A percentile compares a stretch with the other conserved stretches of the same genome.
These are phyloP conservation scores for Atta cephalotes DNA, from an alignment of 1,140 invertebrate species.

Conservation along the genomic window DNA sequence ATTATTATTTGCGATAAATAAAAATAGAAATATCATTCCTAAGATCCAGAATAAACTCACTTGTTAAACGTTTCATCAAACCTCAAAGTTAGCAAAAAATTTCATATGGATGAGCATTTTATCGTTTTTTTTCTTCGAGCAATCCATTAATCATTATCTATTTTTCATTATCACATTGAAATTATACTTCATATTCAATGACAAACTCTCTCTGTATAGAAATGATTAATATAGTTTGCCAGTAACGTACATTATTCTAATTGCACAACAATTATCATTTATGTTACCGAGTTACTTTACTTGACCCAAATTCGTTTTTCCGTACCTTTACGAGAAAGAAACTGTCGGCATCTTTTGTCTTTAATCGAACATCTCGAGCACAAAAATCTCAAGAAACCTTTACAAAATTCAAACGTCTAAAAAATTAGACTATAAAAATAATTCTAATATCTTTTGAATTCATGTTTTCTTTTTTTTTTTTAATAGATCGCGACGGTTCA, in stretches of 20 bases:
- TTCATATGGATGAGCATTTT: not conserved
- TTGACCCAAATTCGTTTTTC: not conserved
- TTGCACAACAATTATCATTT: constrained; percentile 23
- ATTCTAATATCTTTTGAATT: not conserved
- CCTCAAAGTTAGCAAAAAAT: not conserved
- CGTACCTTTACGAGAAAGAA: not conserved
- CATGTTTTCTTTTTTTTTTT: not conserved
- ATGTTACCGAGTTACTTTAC: not conserved
- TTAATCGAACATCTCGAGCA: not conserved
- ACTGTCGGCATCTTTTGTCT: not conserved
- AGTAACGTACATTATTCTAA: constrained; percentile 16
- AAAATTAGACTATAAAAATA: not conserved
- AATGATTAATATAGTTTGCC: not conserved
- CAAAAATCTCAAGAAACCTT: not conserved
- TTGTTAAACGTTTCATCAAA: not conserved
- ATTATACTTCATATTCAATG: not conserved
- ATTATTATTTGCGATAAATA: not conserved
- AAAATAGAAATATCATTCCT: not conserved
- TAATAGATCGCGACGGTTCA: not conserved
- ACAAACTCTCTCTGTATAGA: not conserved
- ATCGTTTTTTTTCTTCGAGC: not conserved
- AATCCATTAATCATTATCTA: not conserved
- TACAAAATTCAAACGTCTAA: not conserved
- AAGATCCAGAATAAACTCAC: not conserved
- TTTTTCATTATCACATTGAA: not conserved